A percentile compares a stretch with the other conserved stretches of the same genome.
Conservation (phyloP, 1,140 invertebrate genomes). For the Proctacanthus coquilletti region DNA sequence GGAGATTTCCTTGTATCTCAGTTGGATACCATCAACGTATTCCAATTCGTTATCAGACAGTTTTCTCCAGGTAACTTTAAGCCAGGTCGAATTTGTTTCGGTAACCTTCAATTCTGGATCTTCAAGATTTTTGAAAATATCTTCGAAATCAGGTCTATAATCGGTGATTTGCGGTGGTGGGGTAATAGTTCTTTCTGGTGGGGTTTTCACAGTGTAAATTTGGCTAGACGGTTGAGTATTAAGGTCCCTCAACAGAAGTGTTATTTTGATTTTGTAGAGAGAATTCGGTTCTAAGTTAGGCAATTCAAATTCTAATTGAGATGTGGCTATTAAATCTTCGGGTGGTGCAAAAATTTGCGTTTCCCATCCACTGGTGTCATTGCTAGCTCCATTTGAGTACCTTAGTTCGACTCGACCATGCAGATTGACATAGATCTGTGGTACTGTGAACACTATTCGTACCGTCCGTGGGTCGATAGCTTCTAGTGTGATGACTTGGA, state of each 20-base stretch:
- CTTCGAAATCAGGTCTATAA: constrained; percentile 27
- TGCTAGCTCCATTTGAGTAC: constrained; percentile 58
- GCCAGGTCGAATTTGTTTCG: constrained; percentile 60
- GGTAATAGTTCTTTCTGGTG: constrained; percentile 28
- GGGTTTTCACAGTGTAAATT: constrained; percentile 53
- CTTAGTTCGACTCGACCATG: constrained; percentile 67
- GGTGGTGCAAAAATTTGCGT: constrained; percentile 72
- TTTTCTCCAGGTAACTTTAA: constrained; percentile 64
- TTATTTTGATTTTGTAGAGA: constrained; percentile 64
- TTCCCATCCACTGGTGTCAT: constrained; percentile 56
- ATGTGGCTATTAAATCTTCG: constrained; percentile 64
- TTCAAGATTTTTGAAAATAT: constrained; percentile 25
- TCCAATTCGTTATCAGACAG: constrained; percentile 63
- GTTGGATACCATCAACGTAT: constrained; percentile 40
- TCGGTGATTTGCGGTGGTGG: constrained; percentile 24
- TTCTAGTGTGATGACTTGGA: constrained; percentile 50
- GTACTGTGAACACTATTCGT: constrained; percentile 65
- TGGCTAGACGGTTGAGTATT: constrained; percentile 55
- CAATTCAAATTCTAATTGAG: constrained; percentile 68
- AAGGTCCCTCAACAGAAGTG: constrained; percentile 53
- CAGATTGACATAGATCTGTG: constrained; percentile 63
- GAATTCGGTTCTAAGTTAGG: constrained; percentile 60
- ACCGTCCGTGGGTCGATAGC: constrained; percentile 62
- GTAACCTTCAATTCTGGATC: constrained; percentile 55
- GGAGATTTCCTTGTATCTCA: constrained; percentile 52